Evolutionary conservation across 2,113 vertebrate species (phyloP), one percentile per base, ranked within the genome.

Genomic region (Blennius ocellaris): DNA sequence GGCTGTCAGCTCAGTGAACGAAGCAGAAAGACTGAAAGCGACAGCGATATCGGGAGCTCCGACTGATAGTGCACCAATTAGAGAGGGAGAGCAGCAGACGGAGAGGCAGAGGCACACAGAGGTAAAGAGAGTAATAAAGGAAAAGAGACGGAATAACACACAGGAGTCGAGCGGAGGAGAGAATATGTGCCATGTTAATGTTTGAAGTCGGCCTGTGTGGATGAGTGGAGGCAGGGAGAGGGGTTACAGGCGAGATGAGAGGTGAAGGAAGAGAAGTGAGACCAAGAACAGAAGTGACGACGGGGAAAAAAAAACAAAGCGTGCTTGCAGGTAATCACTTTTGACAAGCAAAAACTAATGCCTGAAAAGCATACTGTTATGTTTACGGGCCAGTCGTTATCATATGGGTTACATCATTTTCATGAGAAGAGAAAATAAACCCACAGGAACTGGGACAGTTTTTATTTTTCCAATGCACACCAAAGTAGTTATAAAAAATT

Each of bases 61-160:
- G 17, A 81, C 83, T 73, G 82, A 80, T 84, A 67, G 37, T 9
- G 43, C 2, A 73, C 71, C 86, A 90, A 86, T 88, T 87, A 85
- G 44, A 64, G 82, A 37, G 67, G 56, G 62, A 80, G 78, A 58
- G 48, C 45, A 78, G 73, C 64, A 74, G 77, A 65, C 54, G 56
- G 76, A 52, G 70, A 68, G 67, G 55, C 69, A 78, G 72, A 51
- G 30, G 51, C 55, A 39, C 6, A 7, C 61, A 58, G 69, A 76
- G 64, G 70, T 80, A 84, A 81, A 61, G 61, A 70, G 67, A 67
- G 78, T 12, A 66, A 83, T 62, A 58, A 60, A 64, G 41, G 55
- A 14, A 79, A 71, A 51, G 48, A 78, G 68, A 80, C 56, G 44
- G 58, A 44, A 68, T 6, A 80, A 63, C 80, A 77, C 55, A 47